phyloP scores from a whole-genome alignment of 2,113 vertebrate genomes.

The Epinephelus moara region DNA sequence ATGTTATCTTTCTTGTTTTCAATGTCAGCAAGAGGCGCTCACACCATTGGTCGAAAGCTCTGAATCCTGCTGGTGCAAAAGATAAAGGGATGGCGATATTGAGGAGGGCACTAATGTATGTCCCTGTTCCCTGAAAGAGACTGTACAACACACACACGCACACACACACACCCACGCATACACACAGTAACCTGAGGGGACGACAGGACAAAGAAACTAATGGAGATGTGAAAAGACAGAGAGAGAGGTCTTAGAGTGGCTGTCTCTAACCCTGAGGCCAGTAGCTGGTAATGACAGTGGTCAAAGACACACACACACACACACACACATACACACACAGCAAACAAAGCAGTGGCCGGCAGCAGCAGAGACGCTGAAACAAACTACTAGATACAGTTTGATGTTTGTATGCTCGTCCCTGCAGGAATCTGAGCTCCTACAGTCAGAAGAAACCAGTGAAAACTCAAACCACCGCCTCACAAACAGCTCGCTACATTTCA shows the following conservation, averaged over 20 bases:
- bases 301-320: constrained; percentile 49
- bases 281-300: constrained; percentile 65
- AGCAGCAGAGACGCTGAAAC: constrained; percentile 48
- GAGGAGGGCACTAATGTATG: constrained; percentile 55
- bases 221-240: constrained; percentile 77
- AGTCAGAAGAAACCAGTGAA: constrained; percentile 12
- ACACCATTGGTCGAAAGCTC: constrained; percentile 25
- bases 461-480: not conserved
- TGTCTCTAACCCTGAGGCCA: constrained; percentile 66
- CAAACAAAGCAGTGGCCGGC: constrained; percentile 31
- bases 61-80: constrained; percentile 38
- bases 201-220: constrained; percentile 67
- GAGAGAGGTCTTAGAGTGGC: constrained; percentile 66
- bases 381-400: constrained; percentile 46
- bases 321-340: constrained; percentile 37
- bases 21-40: not conserved
- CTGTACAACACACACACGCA: constrained; percentile 16
- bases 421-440: constrained; percentile 29
- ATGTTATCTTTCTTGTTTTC: constrained; percentile 29
- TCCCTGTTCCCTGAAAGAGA: constrained; percentile 54
- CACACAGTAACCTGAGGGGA: constrained; percentile 49
- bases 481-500: not conserved
- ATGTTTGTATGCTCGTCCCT: constrained; percentile 43
- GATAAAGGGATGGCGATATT: constrained; percentile 46
- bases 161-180: constrained; percentile 38